phyloP scores from a whole-genome alignment of 1,140 invertebrate species.

The Scaptomyza pallida region DNA sequence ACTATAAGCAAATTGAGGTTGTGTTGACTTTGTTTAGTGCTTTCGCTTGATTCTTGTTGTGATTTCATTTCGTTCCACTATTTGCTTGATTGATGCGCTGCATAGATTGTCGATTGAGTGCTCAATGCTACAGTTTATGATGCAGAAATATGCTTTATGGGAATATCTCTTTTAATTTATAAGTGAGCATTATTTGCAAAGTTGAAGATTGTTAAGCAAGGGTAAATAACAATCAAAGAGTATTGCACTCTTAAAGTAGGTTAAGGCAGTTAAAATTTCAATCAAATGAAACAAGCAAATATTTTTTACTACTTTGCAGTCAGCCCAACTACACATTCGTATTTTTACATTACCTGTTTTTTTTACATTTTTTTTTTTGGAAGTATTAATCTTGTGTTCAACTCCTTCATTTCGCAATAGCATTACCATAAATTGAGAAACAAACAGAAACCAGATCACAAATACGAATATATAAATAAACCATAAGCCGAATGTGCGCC shows the following conservation, averaged over 20 bases:
- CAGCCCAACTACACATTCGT: too few species aligned
- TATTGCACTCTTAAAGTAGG: neutral
- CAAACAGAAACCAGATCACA: constrained; percentile 6
- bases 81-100: constrained; percentile 58
- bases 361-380: neutral
- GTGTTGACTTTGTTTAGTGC: constrained; percentile 68
- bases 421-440: constrained; percentile 32
- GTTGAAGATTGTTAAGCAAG: too few species aligned
- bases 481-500: constrained; percentile 35
- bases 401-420: constrained; percentile 39
- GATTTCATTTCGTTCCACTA: constrained; percentile 39
- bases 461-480: constrained; percentile 5
- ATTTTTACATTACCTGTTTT: neutral
- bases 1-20: constrained; percentile 63
- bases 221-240: too few species aligned
- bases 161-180: neutral
- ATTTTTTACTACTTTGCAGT: neutral
- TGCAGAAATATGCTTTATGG: constrained; percentile 14
- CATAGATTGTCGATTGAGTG: constrained; percentile 61
- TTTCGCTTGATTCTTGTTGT: constrained; percentile 43
- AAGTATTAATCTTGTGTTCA: neutral
- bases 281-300: neutral
- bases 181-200: too few species aligned
- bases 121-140: constrained; percentile 51
- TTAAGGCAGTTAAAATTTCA: neutral